Evolutionary conservation across 2,113 vertebrate species (phyloP).

Genomic region (Vireo altiloquus): DNA sequence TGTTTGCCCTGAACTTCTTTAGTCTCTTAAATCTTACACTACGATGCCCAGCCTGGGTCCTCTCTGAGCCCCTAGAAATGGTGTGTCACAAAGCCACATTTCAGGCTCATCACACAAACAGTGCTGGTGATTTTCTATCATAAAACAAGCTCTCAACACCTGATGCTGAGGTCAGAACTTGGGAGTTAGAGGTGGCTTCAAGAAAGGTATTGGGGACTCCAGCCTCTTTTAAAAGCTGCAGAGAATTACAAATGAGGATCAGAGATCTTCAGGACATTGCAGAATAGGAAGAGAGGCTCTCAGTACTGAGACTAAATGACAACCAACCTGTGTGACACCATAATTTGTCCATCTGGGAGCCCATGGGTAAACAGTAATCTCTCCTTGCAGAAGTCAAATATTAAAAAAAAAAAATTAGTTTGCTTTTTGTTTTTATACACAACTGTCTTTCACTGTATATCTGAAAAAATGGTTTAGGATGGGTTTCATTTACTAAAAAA

Average conservation of each 20-base stretch:
- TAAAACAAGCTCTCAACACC: not conserved
- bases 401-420: not conserved
- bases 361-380: not conserved
- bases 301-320: not conserved
- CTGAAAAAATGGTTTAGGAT: not conserved
- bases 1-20: not conserved
- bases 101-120: fast-evolving
- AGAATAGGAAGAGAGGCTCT: not conserved
- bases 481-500: not conserved
- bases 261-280: not conserved
- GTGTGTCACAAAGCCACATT: not conserved
- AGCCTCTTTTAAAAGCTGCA: not conserved
- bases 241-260: not conserved
- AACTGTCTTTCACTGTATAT: not conserved
- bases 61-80: not conserved
- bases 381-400: not conserved
- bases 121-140: fast-evolving
- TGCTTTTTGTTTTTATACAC: not conserved
- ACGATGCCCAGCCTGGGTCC: not conserved
- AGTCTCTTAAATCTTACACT: not conserved
- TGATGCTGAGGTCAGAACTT: not conserved
- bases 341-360: not conserved
- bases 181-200: not conserved
- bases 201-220: not conserved
- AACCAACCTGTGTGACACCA: not conserved